Evolutionary conservation across 1,140 invertebrate species (phyloP), one percentile per base, ranked within the genome.

Genomic region (Drosophila albomicans): DNA sequence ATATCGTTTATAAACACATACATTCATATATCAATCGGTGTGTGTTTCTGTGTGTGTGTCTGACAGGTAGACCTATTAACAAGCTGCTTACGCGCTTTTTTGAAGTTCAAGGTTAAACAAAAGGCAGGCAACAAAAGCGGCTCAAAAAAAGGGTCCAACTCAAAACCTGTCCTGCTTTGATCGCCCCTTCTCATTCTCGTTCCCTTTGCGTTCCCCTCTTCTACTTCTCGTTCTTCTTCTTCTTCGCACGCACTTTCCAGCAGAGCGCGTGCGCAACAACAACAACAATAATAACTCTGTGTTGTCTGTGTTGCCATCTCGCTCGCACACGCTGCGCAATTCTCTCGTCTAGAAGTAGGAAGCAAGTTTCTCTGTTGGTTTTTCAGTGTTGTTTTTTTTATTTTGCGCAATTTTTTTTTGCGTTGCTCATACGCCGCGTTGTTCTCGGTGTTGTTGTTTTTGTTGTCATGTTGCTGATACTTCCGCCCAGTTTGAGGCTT

Each of bases 21-120:
- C 16, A 11, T n/a, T 6, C 6, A n/a, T 38, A n/a, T 32, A 13
- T 15, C 0, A 15, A 16, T 51, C 41, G 1, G 13, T 28, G n/a
- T 54, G 5, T 56, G 43, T 43, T n/a, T n/a, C n/a, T n/a, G 38
- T 56, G 15, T 48, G 13, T 66, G 46, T 57, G 15, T 10, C 5
- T 28, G 69, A 67, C 86, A 87, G 84, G 65, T 82, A 82, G 84
- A 79, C 82, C 76, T 87, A 74, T 75, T 70, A 82, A 69, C 58
- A 68, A 66, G 57, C 70, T 45, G 46, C 45, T 69, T 61, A 75
- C 71, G 63, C 67, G 78, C 71, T 74, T 81, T 86, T 87, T 78
- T 89, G 78, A 89, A 89, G 85, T 89, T 89, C 85, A 89, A 89
- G 85, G 85, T 85, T 89, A 81, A 45, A 15, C 62, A 56, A 32